A percentile compares a stretch with the other conserved stretches of the same genome.
phyloP scores from a whole-genome alignment of 2,888 invertebrate species.

The Pandemis heparana region DNA sequence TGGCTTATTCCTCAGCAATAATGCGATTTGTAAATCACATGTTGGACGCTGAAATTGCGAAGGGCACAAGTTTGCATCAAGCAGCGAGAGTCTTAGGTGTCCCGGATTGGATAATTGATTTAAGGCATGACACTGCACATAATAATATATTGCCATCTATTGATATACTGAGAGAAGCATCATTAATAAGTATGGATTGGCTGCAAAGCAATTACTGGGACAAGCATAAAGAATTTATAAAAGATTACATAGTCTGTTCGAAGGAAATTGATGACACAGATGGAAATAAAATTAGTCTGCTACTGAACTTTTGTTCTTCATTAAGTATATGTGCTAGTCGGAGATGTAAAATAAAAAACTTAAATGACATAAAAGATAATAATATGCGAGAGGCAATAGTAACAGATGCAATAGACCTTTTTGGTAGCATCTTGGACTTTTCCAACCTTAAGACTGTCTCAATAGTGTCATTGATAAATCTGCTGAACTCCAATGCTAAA shows the following conservation, averaged over 20 bases:
- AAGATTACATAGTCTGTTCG: conserved; percentile 71
- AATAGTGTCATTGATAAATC: conserved; percentile 60
- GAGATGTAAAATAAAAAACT: conserved; percentile 68
- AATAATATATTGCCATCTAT: conserved; percentile 88
- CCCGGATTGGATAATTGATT: conserved; percentile 92
- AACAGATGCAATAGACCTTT: conserved; percentile 69
- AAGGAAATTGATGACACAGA: conserved; percentile 56
- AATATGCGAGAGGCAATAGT: conserved; percentile 69
- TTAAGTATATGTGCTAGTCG: conserved; percentile 73
- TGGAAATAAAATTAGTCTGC: conserved; percentile 61
- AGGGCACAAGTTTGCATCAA: conserved; percentile 82
- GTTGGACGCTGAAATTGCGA: conserved; percentile 83
- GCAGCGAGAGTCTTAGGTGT: conserved; percentile 88
- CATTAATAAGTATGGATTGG: conserved; percentile 88
- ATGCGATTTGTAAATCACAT: conserved; percentile 89
- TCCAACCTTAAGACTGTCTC: conserved; percentile 68
- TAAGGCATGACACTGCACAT: conserved; percentile 93
- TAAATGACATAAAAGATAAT: conserved; percentile 68
- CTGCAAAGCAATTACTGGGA: conserved; percentile 89
- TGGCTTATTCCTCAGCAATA: conserved; percentile 87
- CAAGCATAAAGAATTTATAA: conserved; percentile 79
- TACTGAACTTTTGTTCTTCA: conserved; percentile 72
- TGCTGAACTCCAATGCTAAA: conserved; percentile 61
- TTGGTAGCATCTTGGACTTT: conserved; percentile 63
- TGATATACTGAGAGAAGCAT: conserved; percentile 87